A percentile compares a stretch with the other conserved stretches of the same genome.
These are phyloP conservation scores for Calliopum simillimum DNA, from an alignment of 2,888 invertebrate genomes.

Conservation along the genomic window DNA sequence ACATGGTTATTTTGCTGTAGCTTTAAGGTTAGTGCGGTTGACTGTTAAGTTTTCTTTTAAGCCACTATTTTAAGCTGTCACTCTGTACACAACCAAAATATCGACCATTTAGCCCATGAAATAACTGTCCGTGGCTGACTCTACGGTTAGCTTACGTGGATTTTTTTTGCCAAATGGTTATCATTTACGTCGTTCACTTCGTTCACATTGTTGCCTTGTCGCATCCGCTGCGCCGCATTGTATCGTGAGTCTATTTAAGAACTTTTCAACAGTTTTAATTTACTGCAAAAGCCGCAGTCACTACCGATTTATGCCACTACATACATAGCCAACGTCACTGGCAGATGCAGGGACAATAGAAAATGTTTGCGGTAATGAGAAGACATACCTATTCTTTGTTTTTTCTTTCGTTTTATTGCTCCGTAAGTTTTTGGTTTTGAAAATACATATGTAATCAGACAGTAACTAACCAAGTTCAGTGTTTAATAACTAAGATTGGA, in stretches of 20 bases:
- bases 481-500: too few relatives aligned
- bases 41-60: too few relatives aligned
- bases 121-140: background rate
- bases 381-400: constrained; percentile 16
- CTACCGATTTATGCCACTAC: constrained; percentile 4
- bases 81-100: constrained; percentile 11
- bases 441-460: too few relatives aligned
- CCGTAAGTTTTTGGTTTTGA: too few relatives aligned
- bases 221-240: background rate
- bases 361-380: constrained; percentile 30
- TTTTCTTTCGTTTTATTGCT: too few relatives aligned
- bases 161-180: background rate
- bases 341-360: background rate
- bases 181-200: too few relatives aligned
- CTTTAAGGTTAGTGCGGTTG: too few relatives aligned
- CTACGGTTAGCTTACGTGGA: background rate
- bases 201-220: too few relatives aligned
- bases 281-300: constrained; percentile 10
- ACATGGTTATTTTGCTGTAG: too few relatives aligned
- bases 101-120: constrained; percentile 2
- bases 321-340: background rate
- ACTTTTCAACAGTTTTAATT: constrained; percentile 26
- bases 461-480: too few relatives aligned
- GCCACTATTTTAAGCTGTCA: constrained; percentile 29
- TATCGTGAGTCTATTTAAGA: constrained; percentile 16